Evolutionary conservation across 2,888 invertebrate species (phyloP).

Genomic region (Seira musarum): DNA sequence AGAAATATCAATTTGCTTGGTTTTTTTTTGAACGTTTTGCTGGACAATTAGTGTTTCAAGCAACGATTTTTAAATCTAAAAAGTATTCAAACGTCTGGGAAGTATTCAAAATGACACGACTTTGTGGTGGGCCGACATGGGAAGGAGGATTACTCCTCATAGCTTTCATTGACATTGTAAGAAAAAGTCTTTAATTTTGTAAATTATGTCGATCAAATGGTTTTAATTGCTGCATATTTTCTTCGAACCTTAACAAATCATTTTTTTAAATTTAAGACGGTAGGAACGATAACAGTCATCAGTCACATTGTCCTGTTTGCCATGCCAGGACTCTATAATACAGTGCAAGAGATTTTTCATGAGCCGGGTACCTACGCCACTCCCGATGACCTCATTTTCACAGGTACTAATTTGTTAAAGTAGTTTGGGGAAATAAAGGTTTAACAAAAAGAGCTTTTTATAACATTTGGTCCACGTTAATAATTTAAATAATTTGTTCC

Average conservation of each 20-base stretch:
- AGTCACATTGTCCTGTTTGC: conserved; percentile 50
- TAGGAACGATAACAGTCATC: conserved; percentile 58
- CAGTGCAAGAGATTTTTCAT: conserved; percentile 60
- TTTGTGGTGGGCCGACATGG: conserved; percentile 59
- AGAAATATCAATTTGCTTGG: no score
- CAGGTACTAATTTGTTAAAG: no score
- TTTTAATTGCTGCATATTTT: no score
- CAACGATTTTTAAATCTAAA: not conserved
- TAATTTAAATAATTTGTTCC: not conserved
- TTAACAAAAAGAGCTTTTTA: no score
- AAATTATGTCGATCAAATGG: no score
- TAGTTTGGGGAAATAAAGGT: no score
- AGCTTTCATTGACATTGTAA: conserved; percentile 64
- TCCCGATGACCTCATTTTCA: conserved; percentile 56
- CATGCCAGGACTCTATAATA: conserved; percentile 63
- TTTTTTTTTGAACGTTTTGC: not conserved
- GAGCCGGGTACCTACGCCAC: conserved; percentile 46
- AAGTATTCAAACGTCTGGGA: not conserved
- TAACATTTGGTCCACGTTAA: no score
- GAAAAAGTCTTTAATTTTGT: conserved; percentile 31
- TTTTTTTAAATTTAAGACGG: conserved; percentile 45
- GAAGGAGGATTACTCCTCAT: conserved; percentile 62
- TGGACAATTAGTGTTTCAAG: not conserved
- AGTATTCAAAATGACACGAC: conserved; percentile 43
- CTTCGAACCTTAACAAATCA: not conserved